Evolutionary conservation across 2,888 invertebrate genomes (phyloP), one percentile per base, ranked within the genome.

Genomic region (Drosophila robusta): DNA sequence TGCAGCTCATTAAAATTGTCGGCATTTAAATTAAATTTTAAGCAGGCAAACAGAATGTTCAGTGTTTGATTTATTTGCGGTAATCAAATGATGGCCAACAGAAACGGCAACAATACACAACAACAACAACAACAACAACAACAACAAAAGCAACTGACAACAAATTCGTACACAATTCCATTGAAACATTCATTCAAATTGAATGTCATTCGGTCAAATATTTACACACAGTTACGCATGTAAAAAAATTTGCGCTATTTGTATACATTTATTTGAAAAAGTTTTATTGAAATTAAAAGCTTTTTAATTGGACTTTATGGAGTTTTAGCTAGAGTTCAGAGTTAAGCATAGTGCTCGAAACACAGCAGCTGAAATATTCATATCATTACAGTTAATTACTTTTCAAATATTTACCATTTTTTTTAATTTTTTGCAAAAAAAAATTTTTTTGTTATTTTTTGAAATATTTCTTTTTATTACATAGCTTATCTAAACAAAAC

Each of bases 1-100:
- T 52, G 47, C 58, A 63, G 73, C 73, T 75, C 64, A 80, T 80
- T 80, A 78, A 78, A 75, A 75, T 61, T 42, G 44, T 47, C 51
- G 50, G 58, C 58, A 55, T 75, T 73, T 70, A 64, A 73, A 73
- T 73, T 55, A 49, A 58, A 55, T 54, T 45, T 66, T 46, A 61
- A 57, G 41, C 70, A 56, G 42, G 49, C 44, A 60, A 54, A 49
- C 62, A 22, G 41, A 56, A 22, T 45, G 44, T 18, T 36, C 39
- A 16, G 12, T 54, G 16, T 55, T 75, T 75, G 73, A 74, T 74
- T 75, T 70, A 75, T 75, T 70, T 58, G 47, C 65, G 7, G 50
- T 64, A 44, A 65, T 57, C 65, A 61, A 70, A 60, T 75, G 75
- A 34, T 70, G 75, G 32, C 14, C 54, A 22, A 14, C 34, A 44